phyloP scores from a whole-genome alignment of 2,113 vertebrate species.

The Phyllostomus discolor region DNA sequence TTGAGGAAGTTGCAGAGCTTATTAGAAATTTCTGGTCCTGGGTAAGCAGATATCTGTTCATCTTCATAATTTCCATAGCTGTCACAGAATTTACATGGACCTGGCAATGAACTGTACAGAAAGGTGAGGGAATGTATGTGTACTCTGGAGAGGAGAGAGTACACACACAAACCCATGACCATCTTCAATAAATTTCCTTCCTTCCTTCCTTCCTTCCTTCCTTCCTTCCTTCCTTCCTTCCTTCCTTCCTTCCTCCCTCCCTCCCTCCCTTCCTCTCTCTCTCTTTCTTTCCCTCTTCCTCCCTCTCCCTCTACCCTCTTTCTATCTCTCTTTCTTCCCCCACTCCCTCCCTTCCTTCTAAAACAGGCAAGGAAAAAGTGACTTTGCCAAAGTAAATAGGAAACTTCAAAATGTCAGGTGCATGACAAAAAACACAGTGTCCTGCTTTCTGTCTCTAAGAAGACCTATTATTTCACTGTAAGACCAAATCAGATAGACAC shows the following conservation, averaged over 20 bases:
- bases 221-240: rapidly evolving
- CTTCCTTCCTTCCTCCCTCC: rapidly evolving
- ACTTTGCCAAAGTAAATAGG: not conserved
- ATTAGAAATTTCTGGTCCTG: not conserved
- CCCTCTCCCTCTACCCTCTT: rapidly evolving
- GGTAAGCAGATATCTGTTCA: not conserved
- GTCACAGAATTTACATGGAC: not conserved
- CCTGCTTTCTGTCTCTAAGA: not conserved
- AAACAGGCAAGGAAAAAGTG: not conserved
- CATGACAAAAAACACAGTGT: not conserved
- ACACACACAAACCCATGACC: not conserved
- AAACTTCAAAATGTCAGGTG: not conserved
- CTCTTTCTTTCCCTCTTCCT: rapidly evolving
- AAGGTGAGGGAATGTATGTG: not conserved
- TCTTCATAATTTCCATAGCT: not conserved
- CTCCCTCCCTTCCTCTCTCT: rapidly evolving
- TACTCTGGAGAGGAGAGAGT: not conserved
- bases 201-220: not conserved
- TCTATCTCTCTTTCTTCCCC: too few species aligned
- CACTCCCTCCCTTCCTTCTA: not conserved
- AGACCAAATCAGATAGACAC: not conserved
- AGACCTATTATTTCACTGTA: not conserved
- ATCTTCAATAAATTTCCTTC: not conserved
- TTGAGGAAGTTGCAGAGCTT: not conserved
- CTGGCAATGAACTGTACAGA: not conserved